These are phyloP conservation scores for Actenoides lindsayi DNA, from an alignment of 2,113 vertebrate genomes.

Conservation along the genomic window DNA sequence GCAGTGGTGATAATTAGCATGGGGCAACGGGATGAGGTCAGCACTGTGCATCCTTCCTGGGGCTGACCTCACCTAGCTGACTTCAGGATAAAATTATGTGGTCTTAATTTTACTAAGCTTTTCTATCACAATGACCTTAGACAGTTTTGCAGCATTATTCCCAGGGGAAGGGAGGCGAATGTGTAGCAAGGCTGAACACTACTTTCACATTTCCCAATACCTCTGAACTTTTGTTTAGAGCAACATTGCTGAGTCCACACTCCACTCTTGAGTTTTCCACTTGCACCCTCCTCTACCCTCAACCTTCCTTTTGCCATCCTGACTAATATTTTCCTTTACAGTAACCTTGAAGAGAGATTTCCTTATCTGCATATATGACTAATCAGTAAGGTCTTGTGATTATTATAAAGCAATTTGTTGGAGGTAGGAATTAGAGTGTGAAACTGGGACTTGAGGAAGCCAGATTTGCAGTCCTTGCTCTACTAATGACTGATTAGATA, in stretches of 20 bases:
- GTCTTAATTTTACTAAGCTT: background rate
- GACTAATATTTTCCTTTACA: background rate
- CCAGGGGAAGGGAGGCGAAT: background rate
- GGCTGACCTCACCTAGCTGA: background rate
- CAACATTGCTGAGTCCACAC: background rate
- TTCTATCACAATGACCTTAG: background rate
- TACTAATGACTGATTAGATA: constrained; percentile 31
- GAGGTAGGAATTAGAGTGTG: constrained; percentile 43
- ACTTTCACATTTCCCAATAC: background rate
- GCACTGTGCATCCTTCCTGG: background rate
- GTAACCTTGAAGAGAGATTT: constrained; percentile 20
- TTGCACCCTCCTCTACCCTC: background rate
- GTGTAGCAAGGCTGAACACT: background rate
- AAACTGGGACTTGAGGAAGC: background rate
- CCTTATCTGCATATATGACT: constrained; percentile 29
- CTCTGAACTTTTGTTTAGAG: background rate
- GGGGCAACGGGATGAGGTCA: background rate
- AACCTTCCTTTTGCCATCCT: background rate
- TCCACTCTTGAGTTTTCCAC: background rate
- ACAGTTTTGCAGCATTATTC: background rate
- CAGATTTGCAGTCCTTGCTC: constrained; percentile 26
- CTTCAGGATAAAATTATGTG: background rate
- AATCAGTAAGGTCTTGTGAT: constrained; percentile 34
- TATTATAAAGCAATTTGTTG: constrained; percentile 46
- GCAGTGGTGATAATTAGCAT: background rate